Percentiles rank a stretch among this genome's conserved stretches.
Evolutionary conservation across 2,113 vertebrate genomes (phyloP).

Genomic region (Takifugu bimaculatus): DNA sequence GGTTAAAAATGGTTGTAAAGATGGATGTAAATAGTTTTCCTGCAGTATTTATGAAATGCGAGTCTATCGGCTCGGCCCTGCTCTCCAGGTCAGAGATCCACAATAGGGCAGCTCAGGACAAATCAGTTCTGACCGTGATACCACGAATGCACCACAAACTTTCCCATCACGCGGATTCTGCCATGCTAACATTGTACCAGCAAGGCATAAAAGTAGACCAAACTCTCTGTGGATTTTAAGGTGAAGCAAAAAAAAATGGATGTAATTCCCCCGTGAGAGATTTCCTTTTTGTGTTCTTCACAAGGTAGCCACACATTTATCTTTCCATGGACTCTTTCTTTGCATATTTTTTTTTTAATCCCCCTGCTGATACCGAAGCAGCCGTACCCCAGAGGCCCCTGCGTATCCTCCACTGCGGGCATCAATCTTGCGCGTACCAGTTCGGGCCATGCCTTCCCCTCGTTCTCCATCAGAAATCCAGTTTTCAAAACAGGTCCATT

Average conservation of each 20-base stretch:
- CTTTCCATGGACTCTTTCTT: conserved; percentile 68
- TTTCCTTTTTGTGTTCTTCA: conserved; percentile 71
- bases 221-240: conserved; percentile 70
- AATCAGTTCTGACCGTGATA: conserved; percentile 2
- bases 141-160: conserved; percentile 1
- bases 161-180: conserved; percentile 22
- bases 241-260: conserved; percentile 66
- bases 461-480: conserved; percentile 47
- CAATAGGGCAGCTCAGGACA: conserved; percentile 27
- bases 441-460: conserved; percentile 54
- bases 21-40: conserved; percentile 13
- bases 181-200: conserved; percentile 45
- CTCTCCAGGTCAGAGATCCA: conserved; percentile 2
- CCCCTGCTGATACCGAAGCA: conserved; percentile 67
- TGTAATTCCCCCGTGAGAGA: conserved; percentile 68
- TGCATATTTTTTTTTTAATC: conserved; percentile 72
- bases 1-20: conserved; percentile 4
- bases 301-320: conserved; percentile 73
- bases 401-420: conserved; percentile 63
- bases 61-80: conserved; percentile 4
- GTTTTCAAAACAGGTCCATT: conserved; percentile 53
- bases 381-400: conserved; percentile 60
- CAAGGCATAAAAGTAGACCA: conserved; percentile 74
- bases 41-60: conserved; percentile 28
- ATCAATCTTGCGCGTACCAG: conserved; percentile 62